Evolutionary conservation across 2,888 invertebrate genomes (phyloP).

Genomic region (Drosophila yooni): DNA sequence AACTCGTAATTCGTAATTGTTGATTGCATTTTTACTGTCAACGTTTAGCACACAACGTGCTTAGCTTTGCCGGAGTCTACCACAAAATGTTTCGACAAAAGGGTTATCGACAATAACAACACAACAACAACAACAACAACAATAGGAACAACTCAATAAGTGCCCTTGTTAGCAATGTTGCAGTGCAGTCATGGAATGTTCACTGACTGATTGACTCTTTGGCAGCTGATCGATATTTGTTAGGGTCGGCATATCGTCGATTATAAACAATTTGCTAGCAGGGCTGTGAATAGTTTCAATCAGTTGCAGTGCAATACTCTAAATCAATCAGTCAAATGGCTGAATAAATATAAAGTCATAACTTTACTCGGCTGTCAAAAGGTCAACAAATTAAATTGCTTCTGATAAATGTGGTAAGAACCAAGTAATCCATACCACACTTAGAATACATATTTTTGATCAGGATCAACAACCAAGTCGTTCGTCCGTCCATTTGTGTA

Average conservation of each 20-base stretch:
- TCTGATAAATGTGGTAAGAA: neutral
- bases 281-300: neutral
- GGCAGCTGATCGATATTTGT: conserved; percentile 67
- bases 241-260: conserved; percentile 28
- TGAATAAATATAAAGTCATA: neutral
- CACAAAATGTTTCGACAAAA: conserved; percentile 7
- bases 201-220: conserved; percentile 33
- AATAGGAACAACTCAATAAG: conserved; percentile 70
- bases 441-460: neutral
- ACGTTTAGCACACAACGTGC: conserved; percentile 56
- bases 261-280: conserved; percentile 28
- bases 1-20: conserved; percentile 72
- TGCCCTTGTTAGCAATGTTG: conserved; percentile 61
- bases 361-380: neutral
- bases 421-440: neutral
- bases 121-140: conserved; percentile 1
- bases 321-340: neutral
- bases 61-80: conserved; percentile 23
- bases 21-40: conserved; percentile 73
- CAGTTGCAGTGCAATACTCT: conserved; percentile 1
- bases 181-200: conserved; percentile 30
- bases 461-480: neutral
- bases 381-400: neutral
- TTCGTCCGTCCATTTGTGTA: neutral
- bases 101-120: conserved; percentile 7